phyloP scores from a whole-genome alignment of 2,113 vertebrate genomes.

The Erinaceus europaeus region DNA sequence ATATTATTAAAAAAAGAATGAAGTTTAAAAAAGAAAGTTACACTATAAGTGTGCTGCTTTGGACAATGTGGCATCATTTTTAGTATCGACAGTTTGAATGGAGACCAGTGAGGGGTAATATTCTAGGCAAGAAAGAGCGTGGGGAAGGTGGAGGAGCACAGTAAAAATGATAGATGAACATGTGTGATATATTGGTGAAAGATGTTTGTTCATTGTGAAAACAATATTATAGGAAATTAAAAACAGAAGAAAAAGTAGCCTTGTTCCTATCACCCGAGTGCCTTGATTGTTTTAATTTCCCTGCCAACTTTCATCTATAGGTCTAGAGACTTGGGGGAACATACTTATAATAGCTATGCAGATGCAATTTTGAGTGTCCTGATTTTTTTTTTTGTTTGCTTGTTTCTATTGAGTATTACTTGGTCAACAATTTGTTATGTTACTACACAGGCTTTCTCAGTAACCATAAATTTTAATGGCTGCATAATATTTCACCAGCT shows the following conservation, averaged over 20 bases:
- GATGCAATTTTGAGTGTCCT: constrained; percentile 37
- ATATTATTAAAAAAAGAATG: too few species aligned
- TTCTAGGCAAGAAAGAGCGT: constrained; percentile 1
- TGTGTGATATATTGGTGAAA: not conserved
- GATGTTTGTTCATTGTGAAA: constrained; percentile 19
- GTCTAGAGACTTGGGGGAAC: not conserved
- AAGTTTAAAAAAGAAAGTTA: too few species aligned
- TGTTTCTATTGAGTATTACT: not conserved
- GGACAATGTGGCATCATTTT: constrained; percentile 17
- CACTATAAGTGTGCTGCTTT: constrained; percentile 15
- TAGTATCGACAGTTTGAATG: not conserved
- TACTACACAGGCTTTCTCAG: constrained; percentile 3
- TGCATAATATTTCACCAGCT: constrained; percentile 51
- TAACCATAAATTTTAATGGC: constrained; percentile 47
- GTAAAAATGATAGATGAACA: constrained; percentile 26
- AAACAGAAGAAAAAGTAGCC: constrained; percentile 33
- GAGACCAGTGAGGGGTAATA: not conserved
- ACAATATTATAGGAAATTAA: constrained; percentile 45
- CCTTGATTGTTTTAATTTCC: constrained; percentile 45
- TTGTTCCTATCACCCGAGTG: not conserved
- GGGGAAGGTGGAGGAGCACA: not conserved
- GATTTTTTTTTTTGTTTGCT: too few species aligned
- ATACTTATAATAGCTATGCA: constrained; percentile 40
- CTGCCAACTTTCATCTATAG: constrained; percentile 35
- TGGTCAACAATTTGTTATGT: constrained; percentile 41